Conservation (phyloP, 2,113 vertebrate genomes). For the Paramisgurnus dabryanus region DNA sequence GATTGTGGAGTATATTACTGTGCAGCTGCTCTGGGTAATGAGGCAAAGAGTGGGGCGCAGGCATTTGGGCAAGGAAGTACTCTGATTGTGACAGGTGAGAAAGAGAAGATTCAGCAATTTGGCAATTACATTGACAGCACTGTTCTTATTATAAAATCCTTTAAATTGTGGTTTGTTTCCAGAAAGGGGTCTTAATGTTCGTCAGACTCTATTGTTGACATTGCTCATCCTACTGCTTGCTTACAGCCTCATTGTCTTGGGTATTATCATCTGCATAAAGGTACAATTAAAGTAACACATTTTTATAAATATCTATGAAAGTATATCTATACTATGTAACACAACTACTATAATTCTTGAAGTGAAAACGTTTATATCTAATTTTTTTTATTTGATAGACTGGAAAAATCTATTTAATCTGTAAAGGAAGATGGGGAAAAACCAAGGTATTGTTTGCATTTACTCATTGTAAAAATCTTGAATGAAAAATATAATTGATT, state of each 20-base stretch:
- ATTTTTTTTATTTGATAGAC: slow-evolving; percentile 8
- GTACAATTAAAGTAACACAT: background rate
- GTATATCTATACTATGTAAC: no score
- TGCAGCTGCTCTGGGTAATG: background rate
- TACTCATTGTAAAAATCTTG: background rate
- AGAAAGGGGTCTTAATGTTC: background rate
- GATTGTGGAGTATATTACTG: slow-evolving; percentile 53
- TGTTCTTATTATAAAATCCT: background rate
- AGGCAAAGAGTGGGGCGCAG: background rate
- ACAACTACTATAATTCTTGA: background rate
- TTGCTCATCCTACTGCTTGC: slow-evolving; percentile 41
- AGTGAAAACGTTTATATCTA: background rate
- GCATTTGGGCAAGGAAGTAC: slow-evolving; percentile 42
- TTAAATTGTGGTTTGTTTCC: slow-evolving; percentile 2
- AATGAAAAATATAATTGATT: background rate
- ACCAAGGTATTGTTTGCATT: slow-evolving; percentile 24
- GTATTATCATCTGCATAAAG: slow-evolving; percentile 41
- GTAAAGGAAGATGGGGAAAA: slow-evolving; percentile 7
- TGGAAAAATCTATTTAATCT: background rate
- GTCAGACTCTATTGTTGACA: background rate
- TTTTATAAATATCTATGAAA: background rate
- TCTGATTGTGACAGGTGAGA: slow-evolving; percentile 45
- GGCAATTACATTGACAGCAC: background rate
- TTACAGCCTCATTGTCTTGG: slow-evolving; percentile 42
- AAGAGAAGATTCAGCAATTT: background rate